Evolutionary conservation across 2,888 invertebrate species (phyloP), one percentile per base, ranked within the genome.

Genomic region (Seira sanloemensis): DNA sequence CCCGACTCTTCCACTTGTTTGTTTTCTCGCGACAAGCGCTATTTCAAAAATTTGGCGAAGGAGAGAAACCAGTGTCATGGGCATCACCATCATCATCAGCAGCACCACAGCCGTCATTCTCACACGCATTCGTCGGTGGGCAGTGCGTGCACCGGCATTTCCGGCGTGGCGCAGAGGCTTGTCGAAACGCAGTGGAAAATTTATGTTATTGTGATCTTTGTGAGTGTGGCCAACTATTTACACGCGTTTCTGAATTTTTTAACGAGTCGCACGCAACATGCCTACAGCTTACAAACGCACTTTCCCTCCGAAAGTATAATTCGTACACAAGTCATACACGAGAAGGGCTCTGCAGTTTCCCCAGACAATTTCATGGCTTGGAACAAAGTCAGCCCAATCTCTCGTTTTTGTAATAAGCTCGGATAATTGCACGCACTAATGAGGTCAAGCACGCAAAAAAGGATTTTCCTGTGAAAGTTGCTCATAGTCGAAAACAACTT

Each of bases 241-340:
- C 96, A 96, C 91, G 95, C 95, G 77, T 92, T 96, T 88, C 92
- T n/a, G n/a, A n/a, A n/a, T n/a, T n/a, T n/a, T n/a, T n/a, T n/a
- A n/a, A n/a, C n/a, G n/a, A n/a, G n/a, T n/a, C n/a, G n/a, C n/a
- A n/a, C n/a, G n/a, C n/a, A n/a, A n/a, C n/a, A n/a, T n/a, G n/a
- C n/a, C n/a, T n/a, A n/a, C n/a, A n/a, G n/a, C n/a, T n/a, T n/a
- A n/a, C n/a, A n/a, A n/a, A n/a, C n/a, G n/a, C n/a, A n/a, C n/a
- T n/a, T n/a, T n/a, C n/a, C n/a, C n/a, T n/a, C n/a, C n/a, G n/a
- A n/a, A n/a, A n/a, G n/a, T n/a, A n/a, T n/a, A n/a, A n/a, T n/a
- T n/a, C n/a, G n/a, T n/a, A n/a, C n/a, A n/a, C n/a, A n/a, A n/a
- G n/a, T n/a, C 94, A 27, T 91, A 95, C 89, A 90, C 92, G 86